Evolutionary conservation across 2,888 invertebrate species (phyloP), one percentile per base, ranked within the genome.

Genomic region (Tillus elongatus): DNA sequence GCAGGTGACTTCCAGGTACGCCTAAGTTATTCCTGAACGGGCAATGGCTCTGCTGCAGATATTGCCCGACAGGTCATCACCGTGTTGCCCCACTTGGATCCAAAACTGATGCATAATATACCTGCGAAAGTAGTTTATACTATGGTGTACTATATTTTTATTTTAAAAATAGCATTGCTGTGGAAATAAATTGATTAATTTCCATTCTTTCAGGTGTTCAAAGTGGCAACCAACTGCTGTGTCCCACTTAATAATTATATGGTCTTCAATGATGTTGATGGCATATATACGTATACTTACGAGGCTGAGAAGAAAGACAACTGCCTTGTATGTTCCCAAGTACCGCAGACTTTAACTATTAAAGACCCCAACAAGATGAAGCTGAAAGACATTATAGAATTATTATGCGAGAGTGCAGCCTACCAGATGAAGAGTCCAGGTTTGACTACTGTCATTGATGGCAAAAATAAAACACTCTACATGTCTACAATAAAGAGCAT

Each of bases 221-320:
- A 98, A 70, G 63, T 98, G 39, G 93, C 93, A 1, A 89, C 95
- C 15, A 92, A 88, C 49, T 92, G 92, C 56, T 88, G 86, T 47
- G 75, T 81, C 2, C 82, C 84, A 24, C 75, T 98, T 67, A 86
- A 91, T 60, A 98, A 98, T 67, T 98, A 96, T 59, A 81, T 96
- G 80, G 90, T 96, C 40, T 84, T 98, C 56, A 96, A 93, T 59
- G 90, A 97, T 70, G 74, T 86, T 1, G 93, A 95, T 56, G 97
- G 97, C 1, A 86, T 97, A 19, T 97, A 96, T 59, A 88, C 92
- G 0, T 93, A 92, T 58, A 91, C 93, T 1, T 97, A 92, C 60
- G 84, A 85, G 62, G 89, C 93, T 0, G 95, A 95, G 58, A 84
- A 75, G 53, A 87, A 86, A 46, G 66, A 77, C 0, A 82, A 86